Conservation (phyloP, 2,113 vertebrate species). For the Crotophaga sulcirostris region DNA sequence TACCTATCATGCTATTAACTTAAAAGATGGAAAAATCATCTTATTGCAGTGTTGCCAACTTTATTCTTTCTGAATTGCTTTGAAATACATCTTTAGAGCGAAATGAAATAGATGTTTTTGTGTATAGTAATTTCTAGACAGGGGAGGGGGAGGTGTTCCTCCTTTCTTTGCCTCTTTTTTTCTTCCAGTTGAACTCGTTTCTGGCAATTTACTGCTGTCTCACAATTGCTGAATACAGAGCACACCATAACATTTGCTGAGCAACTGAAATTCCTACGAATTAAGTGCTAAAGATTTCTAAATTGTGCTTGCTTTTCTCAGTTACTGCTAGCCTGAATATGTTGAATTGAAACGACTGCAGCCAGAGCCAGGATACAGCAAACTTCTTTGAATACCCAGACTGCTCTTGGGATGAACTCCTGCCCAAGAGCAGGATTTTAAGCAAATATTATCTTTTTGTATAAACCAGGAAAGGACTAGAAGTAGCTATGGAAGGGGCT, state of each 20-base stretch:
- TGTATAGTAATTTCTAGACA: neutral
- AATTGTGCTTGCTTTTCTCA: neutral
- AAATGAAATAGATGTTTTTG: conserved; percentile 16
- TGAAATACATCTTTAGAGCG: conserved; percentile 31
- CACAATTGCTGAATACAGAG: neutral
- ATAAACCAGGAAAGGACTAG: neutral
- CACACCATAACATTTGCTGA: neutral
- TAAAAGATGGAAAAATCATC: conserved; percentile 52
- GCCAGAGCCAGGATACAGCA: neutral
- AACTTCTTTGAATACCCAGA: neutral
- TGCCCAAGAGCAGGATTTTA: neutral
- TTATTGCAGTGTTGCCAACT: conserved; percentile 51
- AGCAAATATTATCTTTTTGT: neutral
- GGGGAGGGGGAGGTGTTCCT: neutral
- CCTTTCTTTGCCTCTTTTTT: neutral
- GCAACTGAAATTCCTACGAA: neutral
- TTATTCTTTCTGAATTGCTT: conserved; percentile 58
- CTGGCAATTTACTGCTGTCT: conserved; percentile 21
- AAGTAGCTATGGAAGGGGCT: neutral
- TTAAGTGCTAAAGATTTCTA: neutral
- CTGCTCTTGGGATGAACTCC: neutral
- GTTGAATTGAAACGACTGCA: neutral
- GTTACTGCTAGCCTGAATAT: neutral
- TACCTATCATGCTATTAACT: conserved; percentile 41
- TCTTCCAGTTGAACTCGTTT: neutral